Base-by-base conservation (phyloP, 2,113 vertebrate species). In the Cavia aperea region DNA sequence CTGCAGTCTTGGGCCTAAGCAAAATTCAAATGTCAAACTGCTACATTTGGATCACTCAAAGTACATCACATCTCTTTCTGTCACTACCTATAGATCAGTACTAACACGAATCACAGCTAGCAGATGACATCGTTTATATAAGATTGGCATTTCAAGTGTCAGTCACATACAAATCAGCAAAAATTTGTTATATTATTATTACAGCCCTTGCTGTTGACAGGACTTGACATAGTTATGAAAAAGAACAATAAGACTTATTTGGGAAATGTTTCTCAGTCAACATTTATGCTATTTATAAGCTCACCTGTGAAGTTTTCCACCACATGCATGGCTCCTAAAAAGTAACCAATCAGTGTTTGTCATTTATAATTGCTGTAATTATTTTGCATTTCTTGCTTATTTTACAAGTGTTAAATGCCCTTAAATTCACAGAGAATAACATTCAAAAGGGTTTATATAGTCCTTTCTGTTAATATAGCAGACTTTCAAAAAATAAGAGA, bases 21-120 rank as follows among this genome's bases (percentile, higher is more conserved):
- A 95, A 94, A 96, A 94, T 16, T 97, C 88, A 96, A 94, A 97
- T 95, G 86, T 95, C 91, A 92, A 83, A 83, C 65, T 93, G 73
- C 84, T 96, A 66, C 78, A 85, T 93, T 95, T 92, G 84, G 89
- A 95, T 82, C 79, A 93, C 77, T 1, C 89, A 95, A 94, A 95
- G 39, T 91, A 46, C 46, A 93, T 86, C 96, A 49, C n/a, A 39
- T 83, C 43, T 91, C 92, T 14, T 94, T 96, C 83, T 95, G 86
- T 89, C 92, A 94, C 96, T 96, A 96, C 83, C 95, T 97, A 91
- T 88, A 95, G 79, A 89, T 85, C 58, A 94, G 49, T 10, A 8
- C 65, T 88, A 96, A 95, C 43, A 96, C 72, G 92, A 96, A 86
- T 95, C 95, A 96, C 56, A 94, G 88, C 54, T 91, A 86, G 49